Evolutionary conservation across 1,140 invertebrate species (phyloP).

Genomic region (Neodiprion lecontei): DNA sequence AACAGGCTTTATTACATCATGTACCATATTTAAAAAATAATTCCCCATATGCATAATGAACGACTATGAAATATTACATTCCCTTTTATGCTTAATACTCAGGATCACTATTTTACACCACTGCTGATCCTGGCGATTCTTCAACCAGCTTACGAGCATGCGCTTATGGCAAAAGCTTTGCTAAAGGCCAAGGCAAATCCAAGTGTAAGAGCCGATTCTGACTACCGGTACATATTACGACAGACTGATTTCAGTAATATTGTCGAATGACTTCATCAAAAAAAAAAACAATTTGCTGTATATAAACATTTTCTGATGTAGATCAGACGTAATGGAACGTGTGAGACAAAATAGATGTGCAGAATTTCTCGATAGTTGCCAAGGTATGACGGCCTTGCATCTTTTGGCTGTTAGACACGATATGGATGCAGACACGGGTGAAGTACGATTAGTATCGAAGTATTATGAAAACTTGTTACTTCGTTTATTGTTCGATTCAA

Average conservation of each 20-base stretch:
- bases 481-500: neutral
- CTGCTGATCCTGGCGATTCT: slow-evolving; percentile 56
- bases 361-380: neutral
- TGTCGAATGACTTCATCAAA: neutral
- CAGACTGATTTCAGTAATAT: neutral
- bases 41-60: neutral
- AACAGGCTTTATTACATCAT: too few species aligned
- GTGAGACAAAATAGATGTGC: neutral
- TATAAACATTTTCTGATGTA: neutral
- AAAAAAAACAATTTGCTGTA: neutral
- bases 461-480: neutral
- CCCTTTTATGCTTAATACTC: slow-evolving; percentile 35
- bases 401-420: neutral
- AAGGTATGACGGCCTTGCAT: neutral
- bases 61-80: neutral
- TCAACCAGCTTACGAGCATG: slow-evolving; percentile 43
- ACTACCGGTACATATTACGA: neutral
- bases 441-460: neutral
- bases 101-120: slow-evolving; percentile 42
- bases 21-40: too few species aligned
- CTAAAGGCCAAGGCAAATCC: slow-evolving; percentile 52
- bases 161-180: slow-evolving; percentile 49
- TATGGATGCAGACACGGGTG: neutral
- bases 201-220: slow-evolving; percentile 24
- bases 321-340: neutral